These are phyloP conservation scores for Congeria kusceri DNA, from an alignment of 2,888 invertebrate species.

Conservation along the genomic window DNA sequence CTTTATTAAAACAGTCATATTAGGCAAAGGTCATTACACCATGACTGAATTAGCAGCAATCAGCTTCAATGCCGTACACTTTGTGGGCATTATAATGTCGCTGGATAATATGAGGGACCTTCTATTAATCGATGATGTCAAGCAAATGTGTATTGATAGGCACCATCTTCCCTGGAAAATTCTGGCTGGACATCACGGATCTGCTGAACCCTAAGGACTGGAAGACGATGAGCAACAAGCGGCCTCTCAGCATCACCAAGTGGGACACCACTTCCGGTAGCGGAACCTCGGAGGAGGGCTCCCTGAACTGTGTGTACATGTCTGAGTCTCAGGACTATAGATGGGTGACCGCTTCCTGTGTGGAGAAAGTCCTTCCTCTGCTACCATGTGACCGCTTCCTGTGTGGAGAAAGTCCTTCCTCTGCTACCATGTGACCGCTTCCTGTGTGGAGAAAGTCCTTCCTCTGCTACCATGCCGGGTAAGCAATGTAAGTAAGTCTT, in stretches of 20 bases:
- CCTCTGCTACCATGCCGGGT: slow-evolving; percentile 29
- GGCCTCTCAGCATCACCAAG: slow-evolving; percentile 9
- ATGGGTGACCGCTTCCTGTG: slow-evolving; percentile 30
- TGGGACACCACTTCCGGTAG: slow-evolving; percentile 3
- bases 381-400: too few relatives aligned
- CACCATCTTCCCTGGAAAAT: slow-evolving; percentile 20
- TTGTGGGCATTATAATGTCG: too few relatives aligned
- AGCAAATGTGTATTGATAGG: slow-evolving; percentile 1
- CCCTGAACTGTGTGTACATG: slow-evolving; percentile 34
- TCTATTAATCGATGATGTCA: too few relatives aligned
- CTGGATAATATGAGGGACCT: too few relatives aligned
- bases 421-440: slow-evolving; percentile 28
- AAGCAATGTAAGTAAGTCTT: slow-evolving; percentile 51
- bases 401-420: too few relatives aligned
- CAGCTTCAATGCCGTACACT: too few relatives aligned
- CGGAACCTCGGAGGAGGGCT: not conserved
- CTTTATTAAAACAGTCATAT: too few relatives aligned
- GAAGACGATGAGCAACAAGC: not conserved
- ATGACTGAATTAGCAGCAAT: too few relatives aligned
- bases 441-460: slow-evolving; percentile 23
- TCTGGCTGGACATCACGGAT: slow-evolving; percentile 35
- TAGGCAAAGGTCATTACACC: too few relatives aligned
- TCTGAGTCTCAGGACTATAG: slow-evolving; percentile 17
- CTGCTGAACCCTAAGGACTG: too few relatives aligned
- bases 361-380: slow-evolving; percentile 18